phyloP scores from a whole-genome alignment of 2,888 invertebrate species.

The Rhabditophanes sp. region DNA sequence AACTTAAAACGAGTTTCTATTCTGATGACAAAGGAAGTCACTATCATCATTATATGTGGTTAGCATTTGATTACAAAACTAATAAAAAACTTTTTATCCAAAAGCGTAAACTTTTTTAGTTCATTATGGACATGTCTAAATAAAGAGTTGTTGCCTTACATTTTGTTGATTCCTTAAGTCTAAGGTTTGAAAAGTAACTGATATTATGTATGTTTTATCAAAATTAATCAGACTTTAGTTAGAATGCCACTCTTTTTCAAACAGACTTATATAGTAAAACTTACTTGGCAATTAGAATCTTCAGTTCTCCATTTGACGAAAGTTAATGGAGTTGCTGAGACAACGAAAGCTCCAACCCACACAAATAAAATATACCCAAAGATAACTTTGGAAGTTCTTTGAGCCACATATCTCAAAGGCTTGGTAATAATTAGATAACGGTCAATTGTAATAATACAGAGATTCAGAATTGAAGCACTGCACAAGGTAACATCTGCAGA shows the following conservation, averaged over 20 bases:
- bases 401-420: slow-evolving; percentile 82
- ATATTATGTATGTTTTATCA: slow-evolving; percentile 1
- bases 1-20: slow-evolving; percentile 1
- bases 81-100: no score
- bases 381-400: slow-evolving; percentile 65
- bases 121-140: no score
- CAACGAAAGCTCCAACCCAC: slow-evolving; percentile 80
- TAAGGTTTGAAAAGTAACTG: no score
- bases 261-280: no score
- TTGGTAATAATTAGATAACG: slow-evolving; percentile 53
- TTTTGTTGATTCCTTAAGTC: no score
- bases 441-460: slow-evolving; percentile 51
- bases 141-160: no score
- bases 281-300: slow-evolving; percentile 15
- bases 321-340: slow-evolving; percentile 75
- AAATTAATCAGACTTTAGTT: background rate
- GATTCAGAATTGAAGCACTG: slow-evolving; percentile 51
- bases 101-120: no score
- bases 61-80: no score
- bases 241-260: background rate
- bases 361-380: slow-evolving; percentile 64
- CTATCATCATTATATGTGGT: no score
- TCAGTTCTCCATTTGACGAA: slow-evolving; percentile 57
- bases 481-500: slow-evolving; percentile 50
- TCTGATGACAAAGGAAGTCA: no score